Evolutionary conservation across 2,888 invertebrate genomes (phyloP).

Genomic region (Megalurothrips usitatus): DNA sequence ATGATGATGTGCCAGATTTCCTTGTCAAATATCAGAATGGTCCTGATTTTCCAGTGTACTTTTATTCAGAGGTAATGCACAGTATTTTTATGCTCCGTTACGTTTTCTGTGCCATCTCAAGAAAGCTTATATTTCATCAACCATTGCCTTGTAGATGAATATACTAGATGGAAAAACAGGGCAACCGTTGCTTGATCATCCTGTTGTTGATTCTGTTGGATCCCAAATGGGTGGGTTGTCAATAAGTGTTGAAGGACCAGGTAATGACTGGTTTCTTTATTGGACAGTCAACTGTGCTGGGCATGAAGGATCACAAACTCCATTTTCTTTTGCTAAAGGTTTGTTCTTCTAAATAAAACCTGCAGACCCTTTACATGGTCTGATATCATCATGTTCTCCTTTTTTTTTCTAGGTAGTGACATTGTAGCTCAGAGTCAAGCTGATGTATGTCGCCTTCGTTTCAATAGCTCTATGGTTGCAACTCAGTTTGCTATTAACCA

Average conservation of each 20-base stretch:
- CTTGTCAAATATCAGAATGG: constrained; percentile 67
- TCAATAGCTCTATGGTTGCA: constrained; percentile 62
- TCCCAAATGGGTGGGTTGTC: constrained; percentile 58
- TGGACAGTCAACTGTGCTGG: constrained; percentile 67
- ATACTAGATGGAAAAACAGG: constrained; percentile 39
- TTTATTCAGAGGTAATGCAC: constrained; percentile 60
- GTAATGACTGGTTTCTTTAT: constrained; percentile 72
- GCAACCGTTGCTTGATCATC: constrained; percentile 51
- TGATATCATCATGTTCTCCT: neutral
- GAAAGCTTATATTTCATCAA: neutral
- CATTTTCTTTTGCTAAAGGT: constrained; percentile 35
- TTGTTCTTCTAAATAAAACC: neutral
- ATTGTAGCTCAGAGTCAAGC: constrained; percentile 43
- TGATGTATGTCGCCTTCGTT: constrained; percentile 64
- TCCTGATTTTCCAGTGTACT: constrained; percentile 67
- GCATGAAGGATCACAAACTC: constrained; percentile 47
- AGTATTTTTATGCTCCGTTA: constrained; percentile 33
- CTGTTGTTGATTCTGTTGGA: constrained; percentile 57
- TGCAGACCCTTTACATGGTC: neutral
- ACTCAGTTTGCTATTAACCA: constrained; percentile 63
- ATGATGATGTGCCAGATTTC: constrained; percentile 72
- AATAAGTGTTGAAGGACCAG: constrained; percentile 56
- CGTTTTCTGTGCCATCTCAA: neutral
- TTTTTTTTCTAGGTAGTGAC: constrained; percentile 35
- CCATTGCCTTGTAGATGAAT: constrained; percentile 37